These are phyloP conservation scores for Bothrops jararaca DNA, from an alignment of 2,113 vertebrate species.

Conservation along the genomic window DNA sequence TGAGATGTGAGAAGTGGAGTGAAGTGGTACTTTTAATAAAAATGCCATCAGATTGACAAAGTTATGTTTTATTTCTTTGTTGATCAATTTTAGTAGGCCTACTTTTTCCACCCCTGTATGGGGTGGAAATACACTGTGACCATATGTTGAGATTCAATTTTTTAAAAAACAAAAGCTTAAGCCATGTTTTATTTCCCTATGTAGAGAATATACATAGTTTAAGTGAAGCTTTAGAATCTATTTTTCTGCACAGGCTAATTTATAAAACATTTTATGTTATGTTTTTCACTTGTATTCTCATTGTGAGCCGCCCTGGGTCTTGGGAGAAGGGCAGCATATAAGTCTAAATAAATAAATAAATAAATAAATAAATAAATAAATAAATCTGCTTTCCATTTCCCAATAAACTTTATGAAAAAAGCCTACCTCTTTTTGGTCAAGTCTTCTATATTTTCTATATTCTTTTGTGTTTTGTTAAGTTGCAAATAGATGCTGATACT, in stretches of 20 bases:
- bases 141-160: neutral
- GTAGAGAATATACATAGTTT: neutral
- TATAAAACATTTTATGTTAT: too few species aligned
- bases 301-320: too few species aligned
- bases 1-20: neutral
- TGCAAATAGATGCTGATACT: neutral
- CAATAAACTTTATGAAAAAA: neutral
- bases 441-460: neutral
- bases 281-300: too few species aligned
- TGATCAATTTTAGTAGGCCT: neutral
- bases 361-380: too few species aligned
- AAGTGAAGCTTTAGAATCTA: neutral
- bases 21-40: neutral
- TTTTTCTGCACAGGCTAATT: neutral
- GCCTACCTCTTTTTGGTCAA: neutral
- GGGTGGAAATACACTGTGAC: neutral
- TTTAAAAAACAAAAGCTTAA: neutral
- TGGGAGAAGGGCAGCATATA: too few species aligned
- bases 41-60: neutral
- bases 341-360: too few species aligned
- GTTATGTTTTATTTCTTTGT: neutral
- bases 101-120: neutral
- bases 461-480: neutral
- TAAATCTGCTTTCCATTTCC: neutral
- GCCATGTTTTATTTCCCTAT: neutral